Evolutionary conservation across 2,888 invertebrate species (phyloP).

Genomic region (Nudaria mundana): DNA sequence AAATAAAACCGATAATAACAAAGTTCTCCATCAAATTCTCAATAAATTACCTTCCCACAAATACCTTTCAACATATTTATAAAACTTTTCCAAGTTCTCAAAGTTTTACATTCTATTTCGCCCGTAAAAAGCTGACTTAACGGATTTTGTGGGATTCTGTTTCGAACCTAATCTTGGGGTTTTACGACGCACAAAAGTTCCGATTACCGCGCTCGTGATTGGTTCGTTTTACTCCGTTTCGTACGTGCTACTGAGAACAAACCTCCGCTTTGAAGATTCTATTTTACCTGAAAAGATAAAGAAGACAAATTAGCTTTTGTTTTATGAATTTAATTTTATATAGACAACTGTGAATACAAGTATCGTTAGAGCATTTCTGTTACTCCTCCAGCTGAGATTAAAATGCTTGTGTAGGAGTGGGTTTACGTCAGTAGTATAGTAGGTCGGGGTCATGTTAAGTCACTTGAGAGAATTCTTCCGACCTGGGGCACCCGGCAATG

Average conservation of each 20-base stretch:
- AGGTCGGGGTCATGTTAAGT: too few species aligned
- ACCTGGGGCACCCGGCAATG: too few species aligned
- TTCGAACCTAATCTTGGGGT: constrained; percentile 22
- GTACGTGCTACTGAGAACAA: constrained; percentile 12
- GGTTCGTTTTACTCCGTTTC: constrained; percentile 12
- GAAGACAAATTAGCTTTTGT: constrained; percentile 15
- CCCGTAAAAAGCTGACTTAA: constrained; percentile 14
- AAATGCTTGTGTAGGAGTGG: too few species aligned
- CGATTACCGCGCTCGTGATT: too few species aligned
- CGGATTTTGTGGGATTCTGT: constrained; percentile 12
- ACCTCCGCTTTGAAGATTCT: constrained; percentile 1
- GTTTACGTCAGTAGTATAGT: too few species aligned
- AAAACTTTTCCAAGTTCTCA: constrained; percentile 23
- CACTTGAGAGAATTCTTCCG: too few species aligned
- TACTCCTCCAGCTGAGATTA: too few species aligned
- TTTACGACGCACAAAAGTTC: constrained; percentile 32
- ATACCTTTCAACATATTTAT: constrained; percentile 31
- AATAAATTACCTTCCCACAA: constrained; percentile 21
- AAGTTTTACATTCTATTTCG: constrained; percentile 18
- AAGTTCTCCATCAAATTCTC: constrained; percentile 11
- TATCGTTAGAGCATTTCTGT: too few species aligned
- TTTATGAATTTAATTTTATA: too few species aligned
- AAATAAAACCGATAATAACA: too few species aligned
- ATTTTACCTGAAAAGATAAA: constrained; percentile 29
- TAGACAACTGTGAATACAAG: too few species aligned